Evolutionary conservation across 2,797 vertebrate species (phyloP).

Genomic region (Enteromius afrohamiltoni): DNA sequence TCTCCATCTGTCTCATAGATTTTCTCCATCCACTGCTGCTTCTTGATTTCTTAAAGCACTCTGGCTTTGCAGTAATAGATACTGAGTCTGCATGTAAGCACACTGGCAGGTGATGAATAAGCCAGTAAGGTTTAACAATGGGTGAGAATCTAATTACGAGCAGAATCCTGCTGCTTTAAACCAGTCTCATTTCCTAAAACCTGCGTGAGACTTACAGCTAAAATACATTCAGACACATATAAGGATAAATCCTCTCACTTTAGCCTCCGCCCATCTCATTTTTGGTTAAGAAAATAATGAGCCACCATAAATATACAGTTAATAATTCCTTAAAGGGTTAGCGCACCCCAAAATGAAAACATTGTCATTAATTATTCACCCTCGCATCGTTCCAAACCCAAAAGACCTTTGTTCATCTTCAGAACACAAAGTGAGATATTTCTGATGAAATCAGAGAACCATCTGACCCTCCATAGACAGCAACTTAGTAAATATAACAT

Average conservation of each 20-base stretch:
- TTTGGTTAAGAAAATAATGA: neutral
- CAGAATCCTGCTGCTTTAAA: conserved; percentile 31
- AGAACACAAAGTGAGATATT: no score
- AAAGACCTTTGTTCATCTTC: no score
- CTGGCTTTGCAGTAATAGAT: neutral
- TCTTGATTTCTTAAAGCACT: conserved; percentile 17
- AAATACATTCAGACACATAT: neutral
- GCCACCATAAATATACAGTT: neutral
- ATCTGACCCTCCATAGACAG: no score
- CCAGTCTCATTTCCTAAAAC: neutral
- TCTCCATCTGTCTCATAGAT: conserved; percentile 24
- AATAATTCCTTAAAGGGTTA: neutral
- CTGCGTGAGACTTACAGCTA: neutral
- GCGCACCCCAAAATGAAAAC: no score
- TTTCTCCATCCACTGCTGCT: neutral
- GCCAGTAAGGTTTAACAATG: neutral
- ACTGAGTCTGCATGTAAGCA: conserved; percentile 15
- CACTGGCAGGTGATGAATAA: conserved; percentile 19
- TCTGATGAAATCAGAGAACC: no score
- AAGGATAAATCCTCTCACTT: conserved; percentile 4
- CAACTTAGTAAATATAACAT: no score
- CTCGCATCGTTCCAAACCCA: no score
- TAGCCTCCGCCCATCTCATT: neutral
- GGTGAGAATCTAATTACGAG: conserved; percentile 39
- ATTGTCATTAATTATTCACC: no score